Conservation (phyloP, 2,888 invertebrate species). For the Tetragonula carbonaria region DNA sequence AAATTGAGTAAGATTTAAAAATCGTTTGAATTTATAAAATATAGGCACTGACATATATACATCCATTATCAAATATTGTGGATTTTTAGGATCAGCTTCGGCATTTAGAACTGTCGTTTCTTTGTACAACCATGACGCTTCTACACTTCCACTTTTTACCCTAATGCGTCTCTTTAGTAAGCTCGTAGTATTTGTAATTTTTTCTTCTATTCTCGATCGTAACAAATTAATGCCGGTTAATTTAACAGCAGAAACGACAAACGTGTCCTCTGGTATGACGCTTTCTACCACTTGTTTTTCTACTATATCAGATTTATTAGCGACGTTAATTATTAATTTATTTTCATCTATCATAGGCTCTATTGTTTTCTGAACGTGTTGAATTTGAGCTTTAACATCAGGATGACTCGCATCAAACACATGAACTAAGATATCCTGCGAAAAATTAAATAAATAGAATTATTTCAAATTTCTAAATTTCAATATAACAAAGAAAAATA, state of each 20-base stretch:
- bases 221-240: conserved; percentile 84
- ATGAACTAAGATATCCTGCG: conserved; percentile 91
- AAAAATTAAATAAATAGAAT: conserved; percentile 53
- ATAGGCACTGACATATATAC: conserved; percentile 86
- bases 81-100: conserved; percentile 84
- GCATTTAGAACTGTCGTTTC: conserved; percentile 86
- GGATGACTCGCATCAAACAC: conserved; percentile 92
- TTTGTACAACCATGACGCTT: conserved; percentile 88
- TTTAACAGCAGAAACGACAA: conserved; percentile 85
- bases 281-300: conserved; percentile 40
- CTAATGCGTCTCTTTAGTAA: conserved; percentile 85
- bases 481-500: not conserved
- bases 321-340: conserved; percentile 87
- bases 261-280: conserved; percentile 71
- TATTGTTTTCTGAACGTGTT: conserved; percentile 89
- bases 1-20: conserved; percentile 67
- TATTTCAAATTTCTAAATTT: not conserved
- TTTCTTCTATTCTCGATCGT: conserved; percentile 83
- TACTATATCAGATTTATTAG: conserved; percentile 90
- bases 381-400: conserved; percentile 88
- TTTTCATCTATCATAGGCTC: conserved; percentile 84
- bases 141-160: conserved; percentile 86
- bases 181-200: conserved; percentile 85
- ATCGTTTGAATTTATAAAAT: conserved; percentile 86
- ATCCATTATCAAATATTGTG: conserved; percentile 85